A percentile compares a stretch with the other conserved stretches of the same genome.
Conservation (phyloP, 2,113 vertebrate species). For the Ploceus nigricollis region DNA sequence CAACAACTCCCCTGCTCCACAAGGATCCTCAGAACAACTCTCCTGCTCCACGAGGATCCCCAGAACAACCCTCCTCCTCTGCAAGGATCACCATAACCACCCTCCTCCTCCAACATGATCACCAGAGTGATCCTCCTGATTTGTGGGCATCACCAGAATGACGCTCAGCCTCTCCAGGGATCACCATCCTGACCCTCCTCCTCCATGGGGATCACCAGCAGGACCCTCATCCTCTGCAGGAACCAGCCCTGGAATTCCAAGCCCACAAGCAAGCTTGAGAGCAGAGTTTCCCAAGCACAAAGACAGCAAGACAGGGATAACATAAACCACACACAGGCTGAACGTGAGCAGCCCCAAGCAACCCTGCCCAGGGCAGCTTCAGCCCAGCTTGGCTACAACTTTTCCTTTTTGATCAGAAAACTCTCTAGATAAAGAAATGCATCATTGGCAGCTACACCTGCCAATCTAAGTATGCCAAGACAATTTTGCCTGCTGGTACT, state of each 20-base stretch:
- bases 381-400: background rate
- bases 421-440: background rate
- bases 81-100: background rate
- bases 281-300: background rate
- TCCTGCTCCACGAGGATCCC: rapidly evolving
- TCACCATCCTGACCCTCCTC: background rate
- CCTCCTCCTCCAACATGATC: background rate
- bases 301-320: background rate
- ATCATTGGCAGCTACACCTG: rapidly evolving
- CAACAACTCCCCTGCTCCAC: rapidly evolving
- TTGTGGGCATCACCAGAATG: background rate
- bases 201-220: background rate
- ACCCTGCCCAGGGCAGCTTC: background rate
- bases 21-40: too few relatives aligned
- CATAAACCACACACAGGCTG: rapidly evolving
- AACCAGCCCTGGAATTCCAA: rapidly evolving
- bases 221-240: rapidly evolving
- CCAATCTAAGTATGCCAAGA: background rate
- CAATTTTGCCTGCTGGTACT: background rate
- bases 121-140: background rate
- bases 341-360: background rate
- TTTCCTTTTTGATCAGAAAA: background rate
- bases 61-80: background rate
- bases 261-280: background rate
- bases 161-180: background rate